Evolutionary conservation across 2,888 invertebrate species (phyloP), one percentile per base, ranked within the genome.

Genomic region (Tiliacea aurago): DNA sequence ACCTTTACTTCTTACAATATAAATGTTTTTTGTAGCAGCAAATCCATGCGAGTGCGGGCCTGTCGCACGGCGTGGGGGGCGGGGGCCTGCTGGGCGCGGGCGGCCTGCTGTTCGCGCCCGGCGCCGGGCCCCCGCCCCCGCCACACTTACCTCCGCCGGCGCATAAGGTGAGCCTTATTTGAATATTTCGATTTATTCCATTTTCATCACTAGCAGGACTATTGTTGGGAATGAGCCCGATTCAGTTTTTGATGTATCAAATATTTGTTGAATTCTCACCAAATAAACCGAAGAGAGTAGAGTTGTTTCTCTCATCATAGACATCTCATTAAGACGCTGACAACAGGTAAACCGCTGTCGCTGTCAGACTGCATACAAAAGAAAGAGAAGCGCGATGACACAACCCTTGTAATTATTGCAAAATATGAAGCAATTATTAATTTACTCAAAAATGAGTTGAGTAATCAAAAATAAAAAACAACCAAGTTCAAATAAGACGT

Each of bases 11-110:
- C 13, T 68, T 70, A 70, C 67, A 73, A 79, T 53, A 79, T 59
- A 23, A 63, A 69, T 62, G 63, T 85, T 88, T 80, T 81, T 88
- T 93, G 68, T 96, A 98, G 98, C 98, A 98, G 97, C 98, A 98
- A 97, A 98, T 98, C 96, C 98, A 98, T 95, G 98, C 98, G 85
- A 98, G 98, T 91, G 98, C 98, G 91, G 97, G 98, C 87, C 97
- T 95, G 76, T 92, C 95, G 59, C 95, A 95, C 81, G 96, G 95
- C 0, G 94, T 94, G 49, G 93, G 98, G 81, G 97, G 96, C n/a
- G 78, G 76, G 63, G 81, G 47, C 13, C 81, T 78, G 75, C 75
- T 78, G 56, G 77, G 77, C n/a, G 77, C 95, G 11, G 95, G 95
- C 0, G 95, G 94, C 33, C 84, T 94, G 76, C 90, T 97, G 85